Evolutionary conservation across 2,113 vertebrate genomes (phyloP).

Genomic region (Zosterops borbonicus): DNA sequence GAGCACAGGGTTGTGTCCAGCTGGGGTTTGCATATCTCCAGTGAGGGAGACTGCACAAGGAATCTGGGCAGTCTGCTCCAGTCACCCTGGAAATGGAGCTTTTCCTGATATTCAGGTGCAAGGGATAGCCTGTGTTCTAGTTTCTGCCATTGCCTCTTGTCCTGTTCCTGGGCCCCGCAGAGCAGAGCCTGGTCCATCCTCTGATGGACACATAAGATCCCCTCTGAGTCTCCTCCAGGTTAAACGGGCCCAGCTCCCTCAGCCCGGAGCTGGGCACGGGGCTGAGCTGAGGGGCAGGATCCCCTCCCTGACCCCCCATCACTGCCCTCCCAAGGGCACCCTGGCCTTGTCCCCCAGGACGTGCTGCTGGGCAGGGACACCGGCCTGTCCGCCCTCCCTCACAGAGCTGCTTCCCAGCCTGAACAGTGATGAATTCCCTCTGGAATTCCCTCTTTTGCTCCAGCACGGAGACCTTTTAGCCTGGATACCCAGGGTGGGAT

Average conservation of each 20-base stretch:
- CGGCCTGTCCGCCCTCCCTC: accelerated
- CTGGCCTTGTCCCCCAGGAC: not conserved
- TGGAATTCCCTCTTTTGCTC: not conserved
- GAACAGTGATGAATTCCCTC: not conserved
- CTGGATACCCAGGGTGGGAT: not conserved
- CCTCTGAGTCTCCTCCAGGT: not conserved
- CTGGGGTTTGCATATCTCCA: too few relatives aligned
- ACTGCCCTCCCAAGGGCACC: too few relatives aligned
- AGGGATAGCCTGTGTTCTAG: not conserved
- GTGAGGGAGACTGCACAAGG: accelerated
- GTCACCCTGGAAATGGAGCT: not conserved
- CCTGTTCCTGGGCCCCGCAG: not conserved
- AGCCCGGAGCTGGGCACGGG: too few relatives aligned
- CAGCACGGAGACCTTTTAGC: accelerated
- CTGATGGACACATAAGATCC: not conserved
- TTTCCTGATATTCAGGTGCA: not conserved
- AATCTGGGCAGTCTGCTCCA: not conserved
- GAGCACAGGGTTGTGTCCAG: not conserved
- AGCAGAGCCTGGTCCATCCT: not conserved
- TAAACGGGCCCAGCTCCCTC: not conserved
- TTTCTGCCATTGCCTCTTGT: not conserved
- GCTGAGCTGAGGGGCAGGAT: not conserved
- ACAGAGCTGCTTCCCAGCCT: not conserved
- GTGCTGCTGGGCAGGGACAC: not conserved
- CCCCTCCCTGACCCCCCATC: not conserved